Evolutionary conservation across 1,140 invertebrate genomes (phyloP).

Genomic region (Hyles vespertilio): DNA sequence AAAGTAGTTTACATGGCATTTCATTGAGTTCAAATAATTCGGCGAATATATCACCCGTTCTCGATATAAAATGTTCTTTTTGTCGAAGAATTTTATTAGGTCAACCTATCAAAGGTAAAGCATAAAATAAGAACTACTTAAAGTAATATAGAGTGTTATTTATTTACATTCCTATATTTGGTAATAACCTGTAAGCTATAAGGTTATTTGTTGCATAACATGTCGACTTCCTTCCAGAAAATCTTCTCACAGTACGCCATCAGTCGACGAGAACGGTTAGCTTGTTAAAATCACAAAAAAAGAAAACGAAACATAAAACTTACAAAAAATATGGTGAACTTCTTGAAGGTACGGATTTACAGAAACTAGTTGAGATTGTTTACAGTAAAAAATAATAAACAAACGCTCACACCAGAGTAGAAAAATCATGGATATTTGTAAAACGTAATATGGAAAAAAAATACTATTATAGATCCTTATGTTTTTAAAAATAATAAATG

Average conservation of each 20-base stretch:
- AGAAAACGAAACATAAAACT: conserved; percentile 56
- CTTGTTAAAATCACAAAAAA: conserved; percentile 47
- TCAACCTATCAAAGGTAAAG: conserved; percentile 45
- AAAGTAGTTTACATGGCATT: conserved; percentile 47
- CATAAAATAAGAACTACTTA: too few species aligned
- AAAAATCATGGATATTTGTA: too few species aligned
- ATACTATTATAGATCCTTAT: too few species aligned
- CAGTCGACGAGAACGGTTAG: conserved; percentile 65
- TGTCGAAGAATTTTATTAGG: conserved; percentile 56
- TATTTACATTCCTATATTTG: too few species aligned
- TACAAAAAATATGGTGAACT: conserved; percentile 71
- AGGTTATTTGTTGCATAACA: conserved; percentile 53
- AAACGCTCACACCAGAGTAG: not conserved
- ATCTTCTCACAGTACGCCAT: conserved; percentile 43
- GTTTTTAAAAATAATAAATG: too few species aligned
- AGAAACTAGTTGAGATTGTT: not conserved
- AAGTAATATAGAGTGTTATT: too few species aligned
- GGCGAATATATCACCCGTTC: conserved; percentile 33
- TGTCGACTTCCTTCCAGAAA: conserved; percentile 50
- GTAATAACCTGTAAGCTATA: too few species aligned
- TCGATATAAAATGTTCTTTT: conserved; percentile 62
- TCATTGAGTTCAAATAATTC: conserved; percentile 35
- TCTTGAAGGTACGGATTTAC: conserved; percentile 49
- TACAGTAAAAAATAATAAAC: not conserved
- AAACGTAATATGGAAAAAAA: too few species aligned